Conservation (phyloP, 1,140 invertebrate species). For the Drosophila orosa region DNA sequence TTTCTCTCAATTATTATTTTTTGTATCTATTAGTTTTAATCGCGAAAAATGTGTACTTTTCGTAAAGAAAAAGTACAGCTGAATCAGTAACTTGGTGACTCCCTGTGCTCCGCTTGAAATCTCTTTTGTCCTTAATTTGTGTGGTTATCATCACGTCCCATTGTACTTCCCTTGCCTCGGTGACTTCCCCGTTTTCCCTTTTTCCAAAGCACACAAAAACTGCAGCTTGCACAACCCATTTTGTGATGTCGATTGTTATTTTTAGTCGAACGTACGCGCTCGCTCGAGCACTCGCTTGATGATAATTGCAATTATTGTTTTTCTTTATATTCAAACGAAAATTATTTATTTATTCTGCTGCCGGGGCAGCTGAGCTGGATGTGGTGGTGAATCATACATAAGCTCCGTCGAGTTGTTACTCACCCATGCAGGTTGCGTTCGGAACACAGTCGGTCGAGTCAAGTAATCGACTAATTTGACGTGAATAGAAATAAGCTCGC, state of each 20-base stretch:
- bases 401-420: slow-evolving; percentile 5
- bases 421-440: slow-evolving; percentile 22
- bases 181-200: neutral
- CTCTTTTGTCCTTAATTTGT: slow-evolving; percentile 6
- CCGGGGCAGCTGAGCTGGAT: neutral
- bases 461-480: slow-evolving; percentile 47
- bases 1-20: neutral
- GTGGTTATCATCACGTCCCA: slow-evolving; percentile 25
- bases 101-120: neutral
- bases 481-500: slow-evolving; percentile 33
- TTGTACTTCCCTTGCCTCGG: neutral
- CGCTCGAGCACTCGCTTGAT: neutral
- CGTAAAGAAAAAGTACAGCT: neutral
- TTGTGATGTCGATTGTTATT: slow-evolving; percentile 10
- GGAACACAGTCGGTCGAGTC: slow-evolving; percentile 4
- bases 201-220: slow-evolving; percentile 5
- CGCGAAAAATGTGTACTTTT: neutral
- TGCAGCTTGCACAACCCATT: slow-evolving; percentile 10
- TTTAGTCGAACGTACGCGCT: slow-evolving; percentile 8
- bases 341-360: slow-evolving; percentile 32
- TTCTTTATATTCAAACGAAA: slow-evolving; percentile 9
- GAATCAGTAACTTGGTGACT: slow-evolving; percentile 3
- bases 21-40: neutral
- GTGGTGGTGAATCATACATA: slow-evolving; percentile 26
- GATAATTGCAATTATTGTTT: slow-evolving; percentile 45